Evolutionary conservation across 2,797 vertebrate genomes (phyloP), one percentile per base, ranked within the genome.

Genomic region (Leptatherina wallacei): DNA sequence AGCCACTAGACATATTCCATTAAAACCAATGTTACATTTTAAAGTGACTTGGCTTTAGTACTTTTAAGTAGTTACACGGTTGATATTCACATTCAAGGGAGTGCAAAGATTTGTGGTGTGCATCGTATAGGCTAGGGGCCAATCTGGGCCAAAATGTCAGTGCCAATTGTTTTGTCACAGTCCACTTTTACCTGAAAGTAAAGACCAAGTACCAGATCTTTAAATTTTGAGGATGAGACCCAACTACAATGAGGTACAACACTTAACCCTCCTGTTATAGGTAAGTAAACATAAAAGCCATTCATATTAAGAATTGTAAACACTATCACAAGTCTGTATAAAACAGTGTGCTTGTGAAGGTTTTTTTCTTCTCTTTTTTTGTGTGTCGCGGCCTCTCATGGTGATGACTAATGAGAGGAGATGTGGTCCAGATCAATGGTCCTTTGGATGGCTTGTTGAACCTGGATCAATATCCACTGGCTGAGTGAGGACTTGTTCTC

Each of bases 381-480:
- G 58, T 55, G 78, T 81, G 80, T 88, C 73, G 38, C 64, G 84
- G 73, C 62, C 73, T 85, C 71, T 82, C 77, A 73, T 81, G 84
- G 89, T 78, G 83, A 88, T 88, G 87, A 93, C 89, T 89, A 89
- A 89, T 88, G 88, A 84, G 84, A 78, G 73, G 65, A 79, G 86
- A 86, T 80, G 77, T n/a, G 61, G 70, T 73, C 71, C 61, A 62
- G 90, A 94, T 95, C 93, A 88, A 95, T 95, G 86, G 72, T 83
- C 78, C 75, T 79, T 80, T 71, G 69, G 85, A 81, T 73, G 85
- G 80, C 87, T 90, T 89, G 92, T 92, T 93, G 92, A 93, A 91
- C 89, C 60, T 68, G 74, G 78, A 92, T 95, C 93, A 78, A 94
- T 94, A 92, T 59, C 77, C 65, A 69, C 85, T 76, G 86, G 78